phyloP scores from a whole-genome alignment of 2,797 vertebrate genomes.

The Orientallactaga sibirica region DNA sequence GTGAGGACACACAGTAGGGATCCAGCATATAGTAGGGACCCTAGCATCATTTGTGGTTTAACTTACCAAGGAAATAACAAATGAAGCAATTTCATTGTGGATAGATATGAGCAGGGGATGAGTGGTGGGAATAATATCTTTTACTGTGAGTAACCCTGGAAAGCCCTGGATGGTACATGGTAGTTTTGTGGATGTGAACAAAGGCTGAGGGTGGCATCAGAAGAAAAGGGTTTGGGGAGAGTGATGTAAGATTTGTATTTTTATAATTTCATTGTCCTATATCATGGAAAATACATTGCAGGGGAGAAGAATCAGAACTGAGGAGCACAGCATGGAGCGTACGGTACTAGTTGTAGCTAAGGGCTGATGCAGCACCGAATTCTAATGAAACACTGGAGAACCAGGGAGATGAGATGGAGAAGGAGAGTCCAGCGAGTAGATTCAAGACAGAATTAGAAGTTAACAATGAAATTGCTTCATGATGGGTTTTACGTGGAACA shows the following conservation, averaged over 20 bases:
- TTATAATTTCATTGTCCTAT: background rate
- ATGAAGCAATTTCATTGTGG: background rate
- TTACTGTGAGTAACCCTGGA: too few relatives aligned
- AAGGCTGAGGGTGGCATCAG: background rate
- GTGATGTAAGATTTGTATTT: background rate
- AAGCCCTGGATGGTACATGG: background rate
- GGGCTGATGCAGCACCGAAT: background rate
- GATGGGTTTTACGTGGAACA: background rate
- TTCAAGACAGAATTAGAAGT: background rate
- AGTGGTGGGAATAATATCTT: background rate
- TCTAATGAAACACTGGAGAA: background rate
- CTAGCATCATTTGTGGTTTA: background rate
- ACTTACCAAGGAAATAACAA: slow-evolving; percentile 18
- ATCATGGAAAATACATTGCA: background rate
- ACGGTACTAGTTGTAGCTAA: background rate
- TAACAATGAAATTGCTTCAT: background rate
- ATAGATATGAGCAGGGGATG: background rate
- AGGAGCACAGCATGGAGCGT: background rate
- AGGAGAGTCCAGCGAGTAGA: background rate
- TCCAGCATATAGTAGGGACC: background rate
- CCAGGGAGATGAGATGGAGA: background rate
- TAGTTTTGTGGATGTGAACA: background rate
- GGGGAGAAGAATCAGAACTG: background rate
- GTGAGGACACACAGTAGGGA: background rate
- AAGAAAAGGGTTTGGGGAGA: background rate